Evolutionary conservation across 2,113 vertebrate genomes (phyloP).

Genomic region (Daboia siamensis): DNA sequence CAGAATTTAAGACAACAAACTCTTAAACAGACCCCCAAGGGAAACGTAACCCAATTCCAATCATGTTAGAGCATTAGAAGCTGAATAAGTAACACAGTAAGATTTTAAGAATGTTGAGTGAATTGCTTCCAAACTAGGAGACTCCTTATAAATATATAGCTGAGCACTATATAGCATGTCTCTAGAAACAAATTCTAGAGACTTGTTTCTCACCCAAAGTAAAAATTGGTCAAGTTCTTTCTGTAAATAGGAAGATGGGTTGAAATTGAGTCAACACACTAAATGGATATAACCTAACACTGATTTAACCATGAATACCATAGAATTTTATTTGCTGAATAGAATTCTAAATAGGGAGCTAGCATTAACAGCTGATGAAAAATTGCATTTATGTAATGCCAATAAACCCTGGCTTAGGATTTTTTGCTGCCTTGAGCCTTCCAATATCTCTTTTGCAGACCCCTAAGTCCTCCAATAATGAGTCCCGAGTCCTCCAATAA

Average conservation of each 20-base stretch:
- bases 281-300: neutral
- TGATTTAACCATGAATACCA: neutral
- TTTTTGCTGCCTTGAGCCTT: neutral
- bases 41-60: neutral
- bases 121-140: neutral
- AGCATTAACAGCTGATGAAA: neutral
- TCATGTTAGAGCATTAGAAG: neutral
- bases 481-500: neutral
- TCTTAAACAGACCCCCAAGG: neutral
- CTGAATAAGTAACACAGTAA: neutral
- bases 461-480: neutral
- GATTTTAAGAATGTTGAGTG: neutral
- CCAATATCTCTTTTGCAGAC: neutral
- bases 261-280: neutral
- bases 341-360: neutral
- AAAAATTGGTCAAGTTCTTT: neutral
- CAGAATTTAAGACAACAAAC: neutral
- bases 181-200: neutral
- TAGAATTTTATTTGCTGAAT: neutral
- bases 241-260: neutral
- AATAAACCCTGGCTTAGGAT: neutral
- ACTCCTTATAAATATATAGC: neutral
- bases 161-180: neutral
- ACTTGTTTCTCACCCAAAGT: neutral
- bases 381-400: neutral